These are phyloP conservation scores for Stomatorhinus walkeri DNA, from an alignment of 2,797 vertebrate species.

Conservation along the genomic window DNA sequence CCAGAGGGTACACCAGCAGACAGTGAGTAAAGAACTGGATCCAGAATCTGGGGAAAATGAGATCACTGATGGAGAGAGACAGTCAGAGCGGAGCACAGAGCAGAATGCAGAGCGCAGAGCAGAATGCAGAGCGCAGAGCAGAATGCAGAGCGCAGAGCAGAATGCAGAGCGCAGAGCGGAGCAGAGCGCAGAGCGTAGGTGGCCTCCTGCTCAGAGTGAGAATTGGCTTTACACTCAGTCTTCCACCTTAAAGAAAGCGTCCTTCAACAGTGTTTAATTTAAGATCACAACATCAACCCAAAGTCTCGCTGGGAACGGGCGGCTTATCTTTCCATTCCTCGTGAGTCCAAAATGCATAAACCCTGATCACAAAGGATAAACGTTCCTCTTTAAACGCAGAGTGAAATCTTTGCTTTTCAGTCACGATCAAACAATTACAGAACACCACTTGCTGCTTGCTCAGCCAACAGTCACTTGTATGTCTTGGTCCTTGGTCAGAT, in stretches of 20 bases:
- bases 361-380: background rate
- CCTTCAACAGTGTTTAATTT: background rate
- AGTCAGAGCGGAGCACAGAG: background rate
- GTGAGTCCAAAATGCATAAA: background rate
- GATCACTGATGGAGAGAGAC: background rate
- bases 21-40: background rate
- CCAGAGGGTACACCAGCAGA: background rate
- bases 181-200: background rate
- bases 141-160: background rate
- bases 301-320: background rate
- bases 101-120: too few relatives aligned
- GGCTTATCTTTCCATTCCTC: background rate
- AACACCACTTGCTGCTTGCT: background rate
- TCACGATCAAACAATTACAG: background rate
- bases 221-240: background rate
- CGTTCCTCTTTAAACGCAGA: background rate
- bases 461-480: background rate
- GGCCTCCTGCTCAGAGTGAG: background rate
- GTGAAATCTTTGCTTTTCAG: background rate
- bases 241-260: background rate
- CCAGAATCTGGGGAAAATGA: background rate
- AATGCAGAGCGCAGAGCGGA: background rate
- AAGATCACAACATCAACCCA: background rate
- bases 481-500: constrained; percentile 1
- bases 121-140: background rate